Percentiles rank a stretch among this genome's conserved stretches.
Conservation (phyloP, 1,140 invertebrate species). For the Leptinotarsa undecemlineata region DNA sequence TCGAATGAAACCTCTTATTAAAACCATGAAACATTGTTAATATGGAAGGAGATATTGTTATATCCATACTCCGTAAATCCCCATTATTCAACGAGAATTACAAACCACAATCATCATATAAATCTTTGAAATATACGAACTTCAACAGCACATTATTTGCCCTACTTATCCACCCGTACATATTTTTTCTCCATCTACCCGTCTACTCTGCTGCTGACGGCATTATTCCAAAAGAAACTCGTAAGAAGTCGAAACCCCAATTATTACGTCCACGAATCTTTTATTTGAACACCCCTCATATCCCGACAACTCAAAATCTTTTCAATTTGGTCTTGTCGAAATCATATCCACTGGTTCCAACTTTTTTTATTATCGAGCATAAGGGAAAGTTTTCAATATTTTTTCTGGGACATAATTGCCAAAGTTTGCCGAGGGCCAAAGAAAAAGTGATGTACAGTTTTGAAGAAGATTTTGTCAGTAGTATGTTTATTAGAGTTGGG, state of each 20-base stretch:
- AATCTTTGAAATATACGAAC: too few species aligned
- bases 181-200: too few species aligned
- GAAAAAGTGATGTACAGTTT: background rate
- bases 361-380: conserved; percentile 12
- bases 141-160: too few species aligned
- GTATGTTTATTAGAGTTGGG: too few species aligned
- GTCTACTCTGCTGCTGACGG: too few species aligned
- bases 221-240: background rate
- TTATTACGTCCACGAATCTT: conserved; percentile 5
- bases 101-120: too few species aligned
- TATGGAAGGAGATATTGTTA: too few species aligned
- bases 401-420: conserved; percentile 11
- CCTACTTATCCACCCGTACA: too few species aligned
- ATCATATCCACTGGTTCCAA: conserved; percentile 17
- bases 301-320: conserved; percentile 22
- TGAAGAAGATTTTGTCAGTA: background rate
- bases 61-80: too few species aligned
- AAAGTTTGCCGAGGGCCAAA: background rate
- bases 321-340: conserved; percentile 25
- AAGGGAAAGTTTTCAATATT: conserved; percentile 17
- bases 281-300: conserved; percentile 4
- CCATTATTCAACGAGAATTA: too few species aligned
- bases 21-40: too few species aligned
- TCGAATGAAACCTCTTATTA: too few species aligned
- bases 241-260: conserved; percentile 14